Conservation (phyloP, 2,888 invertebrate species). For the Plebejus anna region DNA sequence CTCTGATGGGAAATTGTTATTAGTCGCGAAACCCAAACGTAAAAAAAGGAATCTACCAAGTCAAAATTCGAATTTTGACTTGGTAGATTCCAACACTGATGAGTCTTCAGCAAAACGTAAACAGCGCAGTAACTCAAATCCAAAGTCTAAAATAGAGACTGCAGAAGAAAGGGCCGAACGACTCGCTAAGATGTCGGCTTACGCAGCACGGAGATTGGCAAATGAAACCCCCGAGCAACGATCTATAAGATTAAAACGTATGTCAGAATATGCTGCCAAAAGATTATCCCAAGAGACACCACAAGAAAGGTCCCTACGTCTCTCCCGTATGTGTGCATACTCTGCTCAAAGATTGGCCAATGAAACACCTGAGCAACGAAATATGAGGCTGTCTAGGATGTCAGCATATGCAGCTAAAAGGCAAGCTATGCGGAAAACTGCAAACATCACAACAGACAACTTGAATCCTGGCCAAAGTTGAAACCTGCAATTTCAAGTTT, state of each 20-base stretch:
- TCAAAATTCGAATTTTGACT: not conserved
- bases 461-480: conserved; percentile 47
- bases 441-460: conserved; percentile 18
- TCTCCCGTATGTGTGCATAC: conserved; percentile 71
- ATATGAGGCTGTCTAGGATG: conserved; percentile 63
- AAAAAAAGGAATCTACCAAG: not conserved
- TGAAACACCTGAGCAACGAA: conserved; percentile 65
- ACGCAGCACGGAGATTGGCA: conserved; percentile 66
- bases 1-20: conserved; percentile 47
- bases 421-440: conserved; percentile 56
- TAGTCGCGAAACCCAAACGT: conserved; percentile 34
- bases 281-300: conserved; percentile 60
- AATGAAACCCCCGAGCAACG: conserved; percentile 68
- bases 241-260: conserved; percentile 58
- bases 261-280: conserved; percentile 71
- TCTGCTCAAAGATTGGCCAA: conserved; percentile 65
- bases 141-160: conserved; percentile 49
- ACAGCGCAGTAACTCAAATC: conserved; percentile 46
- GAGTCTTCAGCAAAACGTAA: conserved; percentile 37
- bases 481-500: conserved; percentile 27
- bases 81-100: not conserved
- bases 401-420: conserved; percentile 71
- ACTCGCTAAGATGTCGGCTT: conserved; percentile 67
- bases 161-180: conserved; percentile 57
- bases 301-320: conserved; percentile 61